phyloP scores from a whole-genome alignment of 53 echinoderm and acorn worm species.

The Astropecten irregularis region DNA sequence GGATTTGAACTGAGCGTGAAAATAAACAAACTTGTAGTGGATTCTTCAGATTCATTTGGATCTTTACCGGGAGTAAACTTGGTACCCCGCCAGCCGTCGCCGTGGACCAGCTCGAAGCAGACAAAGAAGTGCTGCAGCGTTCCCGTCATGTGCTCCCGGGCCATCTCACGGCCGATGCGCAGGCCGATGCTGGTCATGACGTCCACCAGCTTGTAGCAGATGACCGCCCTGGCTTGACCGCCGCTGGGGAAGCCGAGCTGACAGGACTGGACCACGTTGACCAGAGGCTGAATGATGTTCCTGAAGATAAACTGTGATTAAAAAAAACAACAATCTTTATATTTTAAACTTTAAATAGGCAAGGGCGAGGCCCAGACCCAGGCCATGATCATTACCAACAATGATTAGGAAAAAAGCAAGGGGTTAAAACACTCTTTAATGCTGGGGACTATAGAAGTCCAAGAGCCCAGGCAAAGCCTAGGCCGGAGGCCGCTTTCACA shows the following conservation, averaged over 20 bases:
- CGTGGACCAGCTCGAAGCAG: conserved; percentile 80
- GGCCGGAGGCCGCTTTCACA: too few species aligned
- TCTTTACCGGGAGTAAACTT: neutral
- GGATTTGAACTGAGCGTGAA: too few species aligned
- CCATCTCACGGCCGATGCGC: conserved; percentile 90
- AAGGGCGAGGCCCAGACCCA: neutral
- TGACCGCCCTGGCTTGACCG: conserved; percentile 67
- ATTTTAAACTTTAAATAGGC: neutral
- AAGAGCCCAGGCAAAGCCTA: too few species aligned
- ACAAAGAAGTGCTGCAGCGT: conserved; percentile 91
- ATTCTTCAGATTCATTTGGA: neutral
- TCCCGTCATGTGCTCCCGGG: conserved; percentile 80
- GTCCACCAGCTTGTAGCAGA: conserved; percentile 91
- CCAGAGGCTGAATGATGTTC: conserved; percentile 78
- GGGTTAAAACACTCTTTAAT: too few species aligned
- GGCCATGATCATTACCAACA: too few species aligned
- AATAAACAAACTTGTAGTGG: neutral
- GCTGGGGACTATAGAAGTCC: too few species aligned
- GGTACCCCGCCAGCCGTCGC: conserved; percentile 1
- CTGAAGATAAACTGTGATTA: conserved; percentile 66
- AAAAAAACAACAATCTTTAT: too few species aligned
- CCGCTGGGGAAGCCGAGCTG: conserved; percentile 82
- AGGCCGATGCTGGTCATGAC: conserved; percentile 75
- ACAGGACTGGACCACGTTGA: conserved; percentile 78
- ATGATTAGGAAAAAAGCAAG: too few species aligned